Evolutionary conservation across 2,113 vertebrate genomes (phyloP).

Genomic region (Vombatus ursinus): DNA sequence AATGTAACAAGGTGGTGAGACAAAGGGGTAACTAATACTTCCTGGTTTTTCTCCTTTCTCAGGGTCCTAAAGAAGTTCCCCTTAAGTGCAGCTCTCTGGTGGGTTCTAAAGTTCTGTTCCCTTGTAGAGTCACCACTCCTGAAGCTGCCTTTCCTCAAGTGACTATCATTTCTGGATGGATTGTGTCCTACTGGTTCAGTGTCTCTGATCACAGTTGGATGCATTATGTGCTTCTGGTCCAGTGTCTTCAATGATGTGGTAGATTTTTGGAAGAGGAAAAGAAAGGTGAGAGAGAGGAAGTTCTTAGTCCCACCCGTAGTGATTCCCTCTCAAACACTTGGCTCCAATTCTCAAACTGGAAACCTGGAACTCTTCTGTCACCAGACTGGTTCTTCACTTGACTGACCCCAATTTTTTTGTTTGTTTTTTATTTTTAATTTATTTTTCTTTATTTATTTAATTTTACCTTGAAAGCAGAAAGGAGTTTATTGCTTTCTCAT

Average conservation of each 20-base stretch:
- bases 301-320: not conserved
- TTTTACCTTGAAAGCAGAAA: too few species aligned
- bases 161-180: not conserved
- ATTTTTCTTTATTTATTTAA: too few species aligned
- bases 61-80: not conserved
- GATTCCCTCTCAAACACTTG: not conserved
- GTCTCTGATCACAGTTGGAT: not conserved
- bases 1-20: not conserved
- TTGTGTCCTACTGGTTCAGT: too few species aligned
- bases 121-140: too few species aligned
- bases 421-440: too few species aligned
- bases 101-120: not conserved
- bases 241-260: not conserved
- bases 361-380: not conserved
- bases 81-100: not conserved
- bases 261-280: not conserved
- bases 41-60: not conserved
- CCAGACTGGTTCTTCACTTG: not conserved
- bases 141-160: not conserved
- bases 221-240: not conserved
- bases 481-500: too few species aligned
- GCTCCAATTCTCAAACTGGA: not conserved
- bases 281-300: too few species aligned
- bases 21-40: not conserved
- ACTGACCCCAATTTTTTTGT: too few species aligned